Conservation (phyloP, 2,797 vertebrate species). For the Platyrinchus mystaceus region DNA sequence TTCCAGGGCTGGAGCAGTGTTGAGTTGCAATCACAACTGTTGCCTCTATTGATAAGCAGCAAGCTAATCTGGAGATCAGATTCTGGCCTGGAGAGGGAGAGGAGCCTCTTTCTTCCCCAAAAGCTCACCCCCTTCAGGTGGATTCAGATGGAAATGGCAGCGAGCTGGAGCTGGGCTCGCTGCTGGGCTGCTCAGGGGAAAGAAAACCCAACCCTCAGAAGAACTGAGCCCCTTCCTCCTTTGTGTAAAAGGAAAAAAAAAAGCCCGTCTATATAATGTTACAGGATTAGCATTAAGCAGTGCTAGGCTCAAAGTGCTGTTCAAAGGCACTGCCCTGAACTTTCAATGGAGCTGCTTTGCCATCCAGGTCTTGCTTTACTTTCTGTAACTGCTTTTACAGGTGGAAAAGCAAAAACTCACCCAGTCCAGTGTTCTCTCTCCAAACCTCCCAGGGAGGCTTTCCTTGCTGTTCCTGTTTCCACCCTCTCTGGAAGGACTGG, state of each 20-base stretch:
- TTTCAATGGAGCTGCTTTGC: slow-evolving; percentile 55
- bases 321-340: slow-evolving; percentile 59
- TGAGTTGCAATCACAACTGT: slow-evolving; percentile 70
- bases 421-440: background rate
- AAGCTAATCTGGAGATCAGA: slow-evolving; percentile 75
- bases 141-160: slow-evolving; percentile 87
- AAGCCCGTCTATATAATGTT: slow-evolving; percentile 81
- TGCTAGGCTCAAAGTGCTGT: slow-evolving; percentile 58
- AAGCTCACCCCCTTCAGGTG: slow-evolving; percentile 76
- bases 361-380: slow-evolving; percentile 28
- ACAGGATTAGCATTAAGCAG: slow-evolving; percentile 90
- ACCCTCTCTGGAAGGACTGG: background rate
- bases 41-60: slow-evolving; percentile 74
- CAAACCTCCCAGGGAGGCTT: background rate
- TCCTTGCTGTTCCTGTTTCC: background rate
- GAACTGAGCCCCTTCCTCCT: slow-evolving; percentile 78
- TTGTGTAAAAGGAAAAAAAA: slow-evolving; percentile 75
- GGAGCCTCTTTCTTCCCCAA: slow-evolving; percentile 75
- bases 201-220: slow-evolving; percentile 36
- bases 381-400: slow-evolving; percentile 7
- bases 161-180: slow-evolving; percentile 67
- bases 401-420: slow-evolving; percentile 8
- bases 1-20: slow-evolving; percentile 53
- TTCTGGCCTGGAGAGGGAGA: slow-evolving; percentile 73
- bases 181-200: slow-evolving; percentile 68